Conservation (phyloP, 2,888 invertebrate genomes). For the Muschampia plurimacula region DNA sequence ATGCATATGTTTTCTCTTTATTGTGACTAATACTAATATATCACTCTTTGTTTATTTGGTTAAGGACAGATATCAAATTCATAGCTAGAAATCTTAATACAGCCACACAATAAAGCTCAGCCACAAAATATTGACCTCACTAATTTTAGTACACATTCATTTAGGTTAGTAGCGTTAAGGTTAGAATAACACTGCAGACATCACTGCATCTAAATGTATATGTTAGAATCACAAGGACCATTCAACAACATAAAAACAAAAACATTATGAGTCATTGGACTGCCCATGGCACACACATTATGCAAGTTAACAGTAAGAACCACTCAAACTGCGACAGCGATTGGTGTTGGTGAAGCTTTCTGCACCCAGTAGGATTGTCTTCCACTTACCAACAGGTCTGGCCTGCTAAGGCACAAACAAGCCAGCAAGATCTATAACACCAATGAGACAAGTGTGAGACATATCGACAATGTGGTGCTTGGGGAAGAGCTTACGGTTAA, state of each 20-base stretch:
- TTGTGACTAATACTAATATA: constrained; percentile 41
- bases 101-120: constrained; percentile 41
- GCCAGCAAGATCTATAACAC: constrained; percentile 91
- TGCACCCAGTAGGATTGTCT: constrained; percentile 69
- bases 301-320: constrained; percentile 76
- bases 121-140: constrained; percentile 43
- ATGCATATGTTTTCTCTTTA: constrained; percentile 47
- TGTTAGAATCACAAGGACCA: constrained; percentile 86
- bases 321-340: constrained; percentile 73
- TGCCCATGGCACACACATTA: constrained; percentile 83
- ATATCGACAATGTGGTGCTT: constrained; percentile 78
- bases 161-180: constrained; percentile 40
- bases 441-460: constrained; percentile 82
- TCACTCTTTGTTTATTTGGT: constrained; percentile 47
- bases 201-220: constrained; percentile 52
- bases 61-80: constrained; percentile 38
- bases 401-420: constrained; percentile 91
- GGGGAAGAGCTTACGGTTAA: constrained; percentile 72
- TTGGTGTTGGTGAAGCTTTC: constrained; percentile 75
- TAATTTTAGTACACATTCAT: constrained; percentile 43
- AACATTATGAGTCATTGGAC: constrained; percentile 63
- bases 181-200: constrained; percentile 50
- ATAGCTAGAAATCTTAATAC: constrained; percentile 37
- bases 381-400: constrained; percentile 90
- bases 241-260: constrained; percentile 75